phyloP scores from a whole-genome alignment of 1,140 invertebrate species.

The Leptinotarsa lineolata region DNA sequence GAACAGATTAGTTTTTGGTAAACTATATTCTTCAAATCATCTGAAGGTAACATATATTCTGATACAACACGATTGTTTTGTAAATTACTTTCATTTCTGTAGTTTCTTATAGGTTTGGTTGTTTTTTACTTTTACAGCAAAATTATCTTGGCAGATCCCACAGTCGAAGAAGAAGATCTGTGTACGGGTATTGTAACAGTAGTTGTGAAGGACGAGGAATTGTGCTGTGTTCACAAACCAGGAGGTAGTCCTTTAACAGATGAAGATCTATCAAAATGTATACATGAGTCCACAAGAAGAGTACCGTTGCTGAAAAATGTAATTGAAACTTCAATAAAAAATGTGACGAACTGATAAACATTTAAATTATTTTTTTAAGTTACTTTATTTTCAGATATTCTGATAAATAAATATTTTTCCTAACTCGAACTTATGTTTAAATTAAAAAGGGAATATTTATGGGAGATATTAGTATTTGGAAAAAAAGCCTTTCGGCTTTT shows the following conservation, averaged over 20 bases:
- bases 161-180: slow-evolving; percentile 63
- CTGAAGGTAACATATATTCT: no score
- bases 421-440: no score
- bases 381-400: neutral
- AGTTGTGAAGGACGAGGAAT: slow-evolving; percentile 44
- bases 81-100: neutral
- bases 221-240: slow-evolving; percentile 55
- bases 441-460: no score
- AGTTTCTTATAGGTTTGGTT: neutral
- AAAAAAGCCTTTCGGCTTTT: no score
- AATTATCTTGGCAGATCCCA: slow-evolving; percentile 62
- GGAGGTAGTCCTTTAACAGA: slow-evolving; percentile 52
- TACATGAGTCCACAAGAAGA: slow-evolving; percentile 47
- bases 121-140: slow-evolving; percentile 57
- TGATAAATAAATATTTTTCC: neutral
- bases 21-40: no score
- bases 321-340: slow-evolving; percentile 44
- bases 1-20: no score
- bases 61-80: neutral
- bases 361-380: neutral
- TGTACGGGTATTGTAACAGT: slow-evolving; percentile 53
- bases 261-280: slow-evolving; percentile 50
- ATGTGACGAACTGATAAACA: neutral
- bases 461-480: no score
- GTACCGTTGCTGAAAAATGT: slow-evolving; percentile 43